phyloP scores from a whole-genome alignment of 2,888 invertebrate species.

The Acronicta alni region DNA sequence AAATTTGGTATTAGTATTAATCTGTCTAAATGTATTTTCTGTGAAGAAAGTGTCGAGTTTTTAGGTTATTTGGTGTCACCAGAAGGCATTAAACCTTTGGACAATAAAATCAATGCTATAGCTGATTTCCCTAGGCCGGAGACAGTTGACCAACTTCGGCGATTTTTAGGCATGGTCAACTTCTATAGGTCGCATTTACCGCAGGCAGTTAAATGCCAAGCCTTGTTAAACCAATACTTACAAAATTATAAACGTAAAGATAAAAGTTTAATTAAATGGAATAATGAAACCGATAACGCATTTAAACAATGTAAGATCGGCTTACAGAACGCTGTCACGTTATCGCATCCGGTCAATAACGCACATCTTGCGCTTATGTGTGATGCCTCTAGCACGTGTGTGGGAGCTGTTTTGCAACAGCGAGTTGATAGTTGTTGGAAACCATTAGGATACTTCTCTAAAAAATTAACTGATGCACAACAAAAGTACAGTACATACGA shows the following conservation, averaged over 20 bases:
- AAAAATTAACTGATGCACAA: slow-evolving; percentile 1
- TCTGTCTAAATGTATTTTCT: no score
- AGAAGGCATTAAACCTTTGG: slow-evolving; percentile 7
- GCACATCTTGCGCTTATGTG: slow-evolving; percentile 15
- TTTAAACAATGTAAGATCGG: slow-evolving; percentile 16
- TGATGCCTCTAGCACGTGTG: slow-evolving; percentile 18
- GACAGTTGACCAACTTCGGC: slow-evolving; percentile 2
- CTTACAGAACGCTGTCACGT: slow-evolving; percentile 7
- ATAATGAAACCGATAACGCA: slow-evolving; percentile 1
- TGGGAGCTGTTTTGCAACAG: slow-evolving; percentile 13
- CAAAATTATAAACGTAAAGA: slow-evolving; percentile 12
- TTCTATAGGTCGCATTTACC: slow-evolving; percentile 11
- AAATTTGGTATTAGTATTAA: no score
- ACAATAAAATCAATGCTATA: slow-evolving; percentile 9
- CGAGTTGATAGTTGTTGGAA: neutral
- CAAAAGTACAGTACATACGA: slow-evolving; percentile 8
- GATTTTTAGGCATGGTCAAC: slow-evolving; percentile 14
- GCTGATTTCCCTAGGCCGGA: slow-evolving; percentile 6
- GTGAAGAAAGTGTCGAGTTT: no score
- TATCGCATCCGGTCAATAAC: slow-evolving; percentile 12
- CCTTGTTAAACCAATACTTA: slow-evolving; percentile 12
- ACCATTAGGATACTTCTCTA: slow-evolving; percentile 12
- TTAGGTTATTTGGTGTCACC: slow-evolving; percentile 12
- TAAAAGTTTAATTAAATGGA: slow-evolving; percentile 13
- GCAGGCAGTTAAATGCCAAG: slow-evolving; percentile 3